Evolutionary conservation across 2,888 invertebrate species (phyloP).

Genomic region (Schizotus pectinicornis): DNA sequence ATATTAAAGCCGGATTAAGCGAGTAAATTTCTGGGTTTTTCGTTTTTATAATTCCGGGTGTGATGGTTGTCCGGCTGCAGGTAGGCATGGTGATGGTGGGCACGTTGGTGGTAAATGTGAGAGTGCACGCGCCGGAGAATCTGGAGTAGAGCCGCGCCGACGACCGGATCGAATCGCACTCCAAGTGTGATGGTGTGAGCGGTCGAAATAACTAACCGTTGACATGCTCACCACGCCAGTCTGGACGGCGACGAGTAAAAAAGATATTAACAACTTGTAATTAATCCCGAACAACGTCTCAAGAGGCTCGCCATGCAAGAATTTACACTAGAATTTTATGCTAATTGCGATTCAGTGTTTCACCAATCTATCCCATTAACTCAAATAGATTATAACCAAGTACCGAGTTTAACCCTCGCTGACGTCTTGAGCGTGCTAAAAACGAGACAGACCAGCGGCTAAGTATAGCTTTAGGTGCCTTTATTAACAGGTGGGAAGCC

Average conservation of each 20-base stretch:
- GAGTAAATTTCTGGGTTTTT: not conserved
- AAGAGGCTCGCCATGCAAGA: too few relatives aligned
- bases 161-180: conserved; percentile 25
- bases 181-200: conserved; percentile 21
- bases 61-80: too few relatives aligned
- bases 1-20: not conserved
- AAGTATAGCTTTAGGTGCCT: too few relatives aligned
- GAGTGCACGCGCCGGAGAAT: conserved; percentile 5
- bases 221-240: conserved; percentile 24
- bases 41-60: not conserved
- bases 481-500: too few relatives aligned
- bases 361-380: too few relatives aligned
- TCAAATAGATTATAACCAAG: too few relatives aligned
- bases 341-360: too few relatives aligned
- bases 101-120: not conserved
- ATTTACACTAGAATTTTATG: too few relatives aligned
- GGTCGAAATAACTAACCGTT: conserved; percentile 29
- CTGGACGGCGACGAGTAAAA: conserved; percentile 12
- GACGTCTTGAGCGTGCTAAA: too few relatives aligned
- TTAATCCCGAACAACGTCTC: conserved; percentile 11
- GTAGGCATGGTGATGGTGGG: too few relatives aligned
- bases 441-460: too few relatives aligned
- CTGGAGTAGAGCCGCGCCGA: conserved; percentile 4
- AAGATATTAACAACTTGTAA: conserved; percentile 27
- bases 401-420: too few relatives aligned